These are phyloP conservation scores for Endomychus coccineus DNA, from an alignment of 2,888 invertebrate genomes.

Conservation along the genomic window DNA sequence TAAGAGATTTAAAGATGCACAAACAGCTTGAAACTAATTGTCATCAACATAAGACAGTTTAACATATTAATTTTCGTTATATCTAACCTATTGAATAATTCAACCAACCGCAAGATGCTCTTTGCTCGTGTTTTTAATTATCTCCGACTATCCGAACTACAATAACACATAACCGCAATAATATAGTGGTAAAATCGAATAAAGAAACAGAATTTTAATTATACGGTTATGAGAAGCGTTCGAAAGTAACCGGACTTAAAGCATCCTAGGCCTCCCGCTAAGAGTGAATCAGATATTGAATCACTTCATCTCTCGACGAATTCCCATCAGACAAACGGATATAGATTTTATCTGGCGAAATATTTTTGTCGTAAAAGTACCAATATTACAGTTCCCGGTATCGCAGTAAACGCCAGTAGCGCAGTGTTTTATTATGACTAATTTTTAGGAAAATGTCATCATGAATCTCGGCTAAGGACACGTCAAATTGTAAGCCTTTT, in stretches of 20 bases:
- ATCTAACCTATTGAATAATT: too few species aligned
- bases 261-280: constrained; percentile 3
- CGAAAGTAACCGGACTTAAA: constrained; percentile 12
- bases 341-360: constrained; percentile 12
- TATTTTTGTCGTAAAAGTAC: constrained; percentile 6
- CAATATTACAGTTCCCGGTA: constrained; percentile 7
- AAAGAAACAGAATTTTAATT: constrained; percentile 11
- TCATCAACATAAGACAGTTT: too few species aligned
- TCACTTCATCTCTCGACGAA: constrained; percentile 5
- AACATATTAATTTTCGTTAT: too few species aligned
- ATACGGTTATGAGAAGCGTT: constrained; percentile 5
- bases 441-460: constrained; percentile 8
- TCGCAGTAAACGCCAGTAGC: constrained; percentile 8
- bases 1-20: too few species aligned
- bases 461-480: background rate
- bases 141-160: constrained; percentile 5
- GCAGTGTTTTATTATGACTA: constrained; percentile 7
- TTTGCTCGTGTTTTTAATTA: too few species aligned
- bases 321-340: constrained; percentile 11
- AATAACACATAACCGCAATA: constrained; percentile 8
- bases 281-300: constrained; percentile 14
- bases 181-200: constrained; percentile 10
- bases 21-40: too few species aligned
- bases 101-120: too few species aligned
- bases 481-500: too few species aligned